Evolutionary conservation across 2,113 vertebrate genomes (phyloP).

Genomic region (Galeopterus variegatus): DNA sequence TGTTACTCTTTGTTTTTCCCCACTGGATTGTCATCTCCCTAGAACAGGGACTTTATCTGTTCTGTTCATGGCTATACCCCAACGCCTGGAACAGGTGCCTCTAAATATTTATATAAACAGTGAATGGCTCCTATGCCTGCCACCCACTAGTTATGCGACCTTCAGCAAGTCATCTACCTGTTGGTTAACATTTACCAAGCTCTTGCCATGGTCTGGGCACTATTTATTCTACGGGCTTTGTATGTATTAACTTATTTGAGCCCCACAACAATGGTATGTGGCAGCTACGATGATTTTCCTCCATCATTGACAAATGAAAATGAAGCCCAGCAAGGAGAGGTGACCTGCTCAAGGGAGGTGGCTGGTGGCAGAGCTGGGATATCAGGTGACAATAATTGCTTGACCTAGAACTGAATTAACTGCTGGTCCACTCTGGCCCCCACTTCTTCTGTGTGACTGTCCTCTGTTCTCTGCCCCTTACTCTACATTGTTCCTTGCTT

Average conservation of each 20-base stretch:
- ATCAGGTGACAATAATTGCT: not conserved
- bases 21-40: not conserved
- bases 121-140: not conserved
- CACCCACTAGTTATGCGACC: not conserved
- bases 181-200: not conserved
- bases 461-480: not conserved
- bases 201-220: not conserved
- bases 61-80: not conserved
- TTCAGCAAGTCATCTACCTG: not conserved
- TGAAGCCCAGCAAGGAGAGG: not conserved
- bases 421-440: not conserved
- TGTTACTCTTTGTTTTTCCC: not conserved
- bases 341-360: not conserved
- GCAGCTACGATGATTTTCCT: not conserved
- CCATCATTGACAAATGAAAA: not conserved
- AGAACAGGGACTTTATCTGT: not conserved
- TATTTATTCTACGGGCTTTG: not conserved
- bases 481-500: conserved; percentile 25
- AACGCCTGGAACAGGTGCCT: not conserved
- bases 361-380: not conserved
- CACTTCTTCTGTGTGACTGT: not conserved
- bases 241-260: not conserved
- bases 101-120: not conserved
- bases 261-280: not conserved
- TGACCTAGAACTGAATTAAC: conserved; percentile 56